Conservation (phyloP, 2,888 invertebrate species). For the Noctua pronuba region DNA sequence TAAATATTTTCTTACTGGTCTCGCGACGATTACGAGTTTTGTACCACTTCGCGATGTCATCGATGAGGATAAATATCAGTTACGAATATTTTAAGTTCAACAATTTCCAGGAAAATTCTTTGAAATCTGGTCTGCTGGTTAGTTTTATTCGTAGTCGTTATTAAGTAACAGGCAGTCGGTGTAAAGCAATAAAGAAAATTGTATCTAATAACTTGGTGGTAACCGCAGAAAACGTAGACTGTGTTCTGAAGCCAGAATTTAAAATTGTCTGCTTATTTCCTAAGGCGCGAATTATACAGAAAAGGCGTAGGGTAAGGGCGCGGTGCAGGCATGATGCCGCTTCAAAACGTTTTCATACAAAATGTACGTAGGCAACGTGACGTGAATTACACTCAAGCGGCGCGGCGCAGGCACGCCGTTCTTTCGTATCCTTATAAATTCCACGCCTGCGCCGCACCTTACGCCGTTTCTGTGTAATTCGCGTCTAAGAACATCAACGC, state of each 20-base stretch:
- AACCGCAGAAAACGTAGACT: constrained; percentile 40
- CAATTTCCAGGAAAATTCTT: constrained; percentile 8
- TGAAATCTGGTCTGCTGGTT: constrained; percentile 12
- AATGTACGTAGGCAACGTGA: too few relatives aligned
- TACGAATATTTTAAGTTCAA: neutral
- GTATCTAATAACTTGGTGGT: constrained; percentile 28
- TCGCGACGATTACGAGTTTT: constrained; percentile 14
- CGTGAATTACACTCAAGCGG: too few relatives aligned
- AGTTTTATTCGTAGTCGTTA: constrained; percentile 17
- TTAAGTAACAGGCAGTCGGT: constrained; percentile 32
- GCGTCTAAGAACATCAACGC: constrained; percentile 3
- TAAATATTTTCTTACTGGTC: constrained; percentile 46
- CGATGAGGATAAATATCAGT: constrained; percentile 19
- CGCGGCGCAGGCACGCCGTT: too few relatives aligned
- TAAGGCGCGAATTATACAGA: too few relatives aligned
- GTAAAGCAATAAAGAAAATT: constrained; percentile 40
- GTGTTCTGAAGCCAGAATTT: constrained; percentile 16
- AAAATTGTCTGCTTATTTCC: constrained; percentile 19
- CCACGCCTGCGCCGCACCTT: too few relatives aligned
- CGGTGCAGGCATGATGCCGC: too few relatives aligned
- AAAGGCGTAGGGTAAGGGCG: too few relatives aligned
- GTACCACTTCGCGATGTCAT: constrained; percentile 40
- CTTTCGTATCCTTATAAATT: too few relatives aligned
- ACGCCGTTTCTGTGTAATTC: too few relatives aligned
- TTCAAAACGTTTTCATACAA: too few relatives aligned